Evolutionary conservation across 2,888 invertebrate genomes (phyloP).

Genomic region (Amphipyra tragopoginis): DNA sequence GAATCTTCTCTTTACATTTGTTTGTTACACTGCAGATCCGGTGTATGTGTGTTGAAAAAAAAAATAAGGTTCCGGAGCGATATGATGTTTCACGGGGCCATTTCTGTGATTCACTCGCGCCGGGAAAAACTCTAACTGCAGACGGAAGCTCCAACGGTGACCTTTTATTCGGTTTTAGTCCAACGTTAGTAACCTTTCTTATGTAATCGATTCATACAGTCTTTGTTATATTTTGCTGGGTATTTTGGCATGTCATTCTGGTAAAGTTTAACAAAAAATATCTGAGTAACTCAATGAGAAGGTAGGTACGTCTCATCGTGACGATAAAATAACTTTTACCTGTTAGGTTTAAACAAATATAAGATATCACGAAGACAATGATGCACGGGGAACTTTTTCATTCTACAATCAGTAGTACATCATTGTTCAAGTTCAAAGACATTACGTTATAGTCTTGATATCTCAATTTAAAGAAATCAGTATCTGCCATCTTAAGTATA

Average conservation of each 20-base stretch:
- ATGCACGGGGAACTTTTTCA: conserved; percentile 18
- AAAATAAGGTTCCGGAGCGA: conserved; percentile 50
- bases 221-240: conserved; percentile 25
- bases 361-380: conserved; percentile 2
- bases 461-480: conserved; percentile 28
- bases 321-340: conserved; percentile 28
- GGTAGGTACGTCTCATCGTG: conserved; percentile 48
- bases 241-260: conserved; percentile 34
- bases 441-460: conserved; percentile 16
- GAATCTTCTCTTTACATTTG: conserved; percentile 35
- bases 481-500: conserved; percentile 23
- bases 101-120: conserved; percentile 46
- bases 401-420: conserved; percentile 5
- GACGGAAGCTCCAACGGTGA: conserved; percentile 48
- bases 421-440: conserved; percentile 8
- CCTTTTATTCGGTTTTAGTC: conserved; percentile 41
- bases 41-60: conserved; percentile 23
- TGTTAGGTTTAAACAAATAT: conserved; percentile 5
- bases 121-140: conserved; percentile 43
- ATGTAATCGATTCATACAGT: conserved; percentile 30
- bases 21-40: conserved; percentile 33
- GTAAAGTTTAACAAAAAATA: conserved; percentile 19
- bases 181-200: conserved; percentile 43
- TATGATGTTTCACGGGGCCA: conserved; percentile 29
- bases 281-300: conserved; percentile 16